Conservation (phyloP, 2,113 vertebrate species). For the Apus apus region DNA sequence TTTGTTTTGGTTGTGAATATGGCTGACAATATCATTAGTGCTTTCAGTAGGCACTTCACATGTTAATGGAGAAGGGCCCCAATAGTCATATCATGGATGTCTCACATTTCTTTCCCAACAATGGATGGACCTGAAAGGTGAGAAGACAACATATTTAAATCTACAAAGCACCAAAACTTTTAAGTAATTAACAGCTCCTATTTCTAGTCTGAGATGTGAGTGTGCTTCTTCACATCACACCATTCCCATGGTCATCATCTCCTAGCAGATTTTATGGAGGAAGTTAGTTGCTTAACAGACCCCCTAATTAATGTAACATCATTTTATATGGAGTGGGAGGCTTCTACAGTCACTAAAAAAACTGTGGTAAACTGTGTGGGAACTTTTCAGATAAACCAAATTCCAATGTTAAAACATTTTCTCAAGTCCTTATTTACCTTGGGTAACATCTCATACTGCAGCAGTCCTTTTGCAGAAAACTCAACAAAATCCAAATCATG, state of each 20-base stretch:
- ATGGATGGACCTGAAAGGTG: not conserved
- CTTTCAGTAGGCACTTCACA: not conserved
- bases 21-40: not conserved
- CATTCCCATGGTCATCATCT: not conserved
- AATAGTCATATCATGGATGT: not conserved
- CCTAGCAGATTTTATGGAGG: not conserved
- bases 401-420: not conserved
- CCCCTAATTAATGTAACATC: not conserved
- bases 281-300: slow-evolving; percentile 5
- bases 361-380: not conserved
- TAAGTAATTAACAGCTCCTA: not conserved
- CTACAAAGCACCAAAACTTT: not conserved
- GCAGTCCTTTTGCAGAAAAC: not conserved
- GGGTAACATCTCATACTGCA: not conserved
- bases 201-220: not conserved
- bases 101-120: not conserved
- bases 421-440: not conserved
- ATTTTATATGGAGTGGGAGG: not conserved
- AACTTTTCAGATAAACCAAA: not conserved
- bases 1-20: not conserved
- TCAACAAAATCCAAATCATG: not conserved
- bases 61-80: not conserved
- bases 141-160: not conserved
- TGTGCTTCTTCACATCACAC: not conserved
- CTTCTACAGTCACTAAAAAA: not conserved